These are phyloP conservation scores for Syngnathoides biaculeatus DNA, from an alignment of 2,113 vertebrate species.

Conservation along the genomic window DNA sequence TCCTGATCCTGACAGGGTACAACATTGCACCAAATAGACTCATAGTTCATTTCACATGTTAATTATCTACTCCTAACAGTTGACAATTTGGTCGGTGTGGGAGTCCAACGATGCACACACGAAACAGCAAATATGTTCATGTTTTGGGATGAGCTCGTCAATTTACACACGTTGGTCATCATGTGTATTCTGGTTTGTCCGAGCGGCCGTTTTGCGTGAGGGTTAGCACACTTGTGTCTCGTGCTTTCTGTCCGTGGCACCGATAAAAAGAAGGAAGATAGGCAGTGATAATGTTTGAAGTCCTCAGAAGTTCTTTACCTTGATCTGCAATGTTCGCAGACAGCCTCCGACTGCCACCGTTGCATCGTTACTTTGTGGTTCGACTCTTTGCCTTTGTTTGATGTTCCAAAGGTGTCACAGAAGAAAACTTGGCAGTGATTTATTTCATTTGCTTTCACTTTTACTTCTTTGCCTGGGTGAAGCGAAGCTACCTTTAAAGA, in stretches of 20 bases:
- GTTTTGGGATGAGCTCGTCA: conserved; percentile 5
- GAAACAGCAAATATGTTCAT: conserved; percentile 6
- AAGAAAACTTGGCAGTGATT: conserved; percentile 49
- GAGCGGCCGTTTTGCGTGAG: conserved; percentile 54
- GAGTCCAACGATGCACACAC: conserved; percentile 6
- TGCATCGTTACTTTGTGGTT: conserved; percentile 63
- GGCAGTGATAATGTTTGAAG: conserved; percentile 65
- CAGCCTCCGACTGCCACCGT: conserved; percentile 60
- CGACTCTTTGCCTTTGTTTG: conserved; percentile 66
- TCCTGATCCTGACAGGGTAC: conserved; percentile 20
- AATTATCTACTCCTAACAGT: conserved; percentile 61
- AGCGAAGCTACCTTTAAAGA: conserved; percentile 41
- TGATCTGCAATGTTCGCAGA: conserved; percentile 63
- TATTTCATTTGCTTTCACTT: conserved; percentile 46
- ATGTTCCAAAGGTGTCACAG: conserved; percentile 63
- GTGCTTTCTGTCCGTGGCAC: conserved; percentile 44
- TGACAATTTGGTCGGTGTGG: conserved; percentile 1
- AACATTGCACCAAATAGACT: conserved; percentile 32
- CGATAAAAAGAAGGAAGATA: conserved; percentile 56
- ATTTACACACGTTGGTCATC: conserved; percentile 21
- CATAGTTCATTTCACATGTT: conserved; percentile 54
- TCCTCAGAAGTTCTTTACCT: conserved; percentile 67
- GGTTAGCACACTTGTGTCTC: conserved; percentile 37
- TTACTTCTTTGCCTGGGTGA: conserved; percentile 57
- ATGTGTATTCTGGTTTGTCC: conserved; percentile 35